Conservation (phyloP, 2,797 vertebrate genomes). For the Schizopygopsis pylzovi region DNA sequence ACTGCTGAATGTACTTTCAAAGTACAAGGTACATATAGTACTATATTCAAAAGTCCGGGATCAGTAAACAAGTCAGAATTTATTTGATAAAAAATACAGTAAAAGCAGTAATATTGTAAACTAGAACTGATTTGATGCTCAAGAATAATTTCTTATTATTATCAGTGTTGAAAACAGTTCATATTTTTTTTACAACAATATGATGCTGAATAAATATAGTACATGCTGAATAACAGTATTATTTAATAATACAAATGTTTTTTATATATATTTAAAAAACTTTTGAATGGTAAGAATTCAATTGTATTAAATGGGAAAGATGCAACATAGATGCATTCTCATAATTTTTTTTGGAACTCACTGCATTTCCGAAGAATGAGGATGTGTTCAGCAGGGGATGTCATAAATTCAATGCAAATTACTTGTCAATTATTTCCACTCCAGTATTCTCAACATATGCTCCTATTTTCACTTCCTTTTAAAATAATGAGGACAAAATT, state of each 20-base stretch:
- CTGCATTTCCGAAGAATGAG: background rate
- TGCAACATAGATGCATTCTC: background rate
- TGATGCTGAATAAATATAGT: background rate
- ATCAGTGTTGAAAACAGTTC: background rate
- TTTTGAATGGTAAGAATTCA: background rate
- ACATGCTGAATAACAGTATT: background rate
- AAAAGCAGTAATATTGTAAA: background rate
- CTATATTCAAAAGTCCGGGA: background rate
- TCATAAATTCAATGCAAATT: background rate
- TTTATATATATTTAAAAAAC: too few relatives aligned
- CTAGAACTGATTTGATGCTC: background rate
- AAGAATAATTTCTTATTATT: background rate
- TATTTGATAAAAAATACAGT: background rate
- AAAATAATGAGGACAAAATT: slow-evolving; percentile 23
- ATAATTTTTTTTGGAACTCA: background rate
- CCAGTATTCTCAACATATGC: slow-evolving; percentile 20
- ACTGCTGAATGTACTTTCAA: background rate
- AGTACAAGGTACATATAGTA: background rate
- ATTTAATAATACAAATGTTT: background rate
- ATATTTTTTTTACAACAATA: background rate
- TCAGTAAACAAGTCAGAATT: background rate
- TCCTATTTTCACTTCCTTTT: slow-evolving; percentile 13
- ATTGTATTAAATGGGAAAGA: background rate
- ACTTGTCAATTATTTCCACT: slow-evolving; percentile 11
- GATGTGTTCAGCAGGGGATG: background rate